Evolutionary conservation across 2,888 invertebrate species (phyloP), one percentile per base, ranked within the genome.

Genomic region (Eupithecia subumbrata): DNA sequence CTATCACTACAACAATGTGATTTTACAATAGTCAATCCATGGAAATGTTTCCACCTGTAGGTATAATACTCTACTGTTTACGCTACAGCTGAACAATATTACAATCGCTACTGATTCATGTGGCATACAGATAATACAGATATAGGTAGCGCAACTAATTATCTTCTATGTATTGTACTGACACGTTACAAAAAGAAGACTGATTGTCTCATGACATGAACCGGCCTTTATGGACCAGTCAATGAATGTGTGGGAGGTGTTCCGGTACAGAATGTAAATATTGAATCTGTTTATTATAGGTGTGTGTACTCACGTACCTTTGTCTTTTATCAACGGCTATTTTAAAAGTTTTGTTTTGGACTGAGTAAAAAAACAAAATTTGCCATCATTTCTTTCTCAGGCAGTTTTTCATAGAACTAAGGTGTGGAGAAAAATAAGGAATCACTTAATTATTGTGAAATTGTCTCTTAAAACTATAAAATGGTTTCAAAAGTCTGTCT

Each of bases 101-200:
- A 69, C 74, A 72, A 72, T 40, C 60, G 77, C 67, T 40, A 74
- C 72, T 74, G 74, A 67, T 73, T n/a, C 37, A 67, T 67, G 11
- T 66, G 18, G 22, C 22, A 14, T 14, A 60, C 60, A 60, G 60
- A 60, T 60, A 60, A 14, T 14, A 60, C 60, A 60, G 60, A 60
- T 60, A 60, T 60, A 66, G 66, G 72, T 75, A 75, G 77, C 75
- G 75, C 69, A 75, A 75, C 77, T 73, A 77, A 77, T 77, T 73
- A 73, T 71, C 66, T 72, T 66, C 30, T 9, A 25, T 18, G 71
- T 77, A 67, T 34, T 67, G 72, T 77, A 70, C 22, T 74, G 60
- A 69, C 69, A 69, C 60, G 64, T 67, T 43, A 77, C 75, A 75
- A 75, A 77, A 77, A 71, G 71, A 71, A 63, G 69, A 77, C 34